Conservation (phyloP, 2,888 invertebrate species). For the Nemapogon koenigi region DNA sequence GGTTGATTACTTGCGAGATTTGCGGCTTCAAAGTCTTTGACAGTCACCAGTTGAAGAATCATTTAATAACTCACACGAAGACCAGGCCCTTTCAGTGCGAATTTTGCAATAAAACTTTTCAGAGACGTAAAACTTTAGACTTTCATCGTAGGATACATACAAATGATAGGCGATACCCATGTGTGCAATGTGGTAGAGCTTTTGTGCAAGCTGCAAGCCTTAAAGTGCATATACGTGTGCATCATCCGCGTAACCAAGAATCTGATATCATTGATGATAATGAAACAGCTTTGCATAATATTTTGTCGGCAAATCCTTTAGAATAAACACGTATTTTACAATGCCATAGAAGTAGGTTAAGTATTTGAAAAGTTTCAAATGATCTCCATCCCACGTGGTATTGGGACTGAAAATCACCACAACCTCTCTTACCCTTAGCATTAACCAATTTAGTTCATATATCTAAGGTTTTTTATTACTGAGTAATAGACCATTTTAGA, state of each 20-base stretch:
- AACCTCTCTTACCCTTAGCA: too few relatives aligned
- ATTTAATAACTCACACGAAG: conserved; percentile 62
- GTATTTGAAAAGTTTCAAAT: too few relatives aligned
- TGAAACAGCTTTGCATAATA: too few relatives aligned
- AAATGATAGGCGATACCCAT: conserved; percentile 57
- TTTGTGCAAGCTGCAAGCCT: conserved; percentile 65
- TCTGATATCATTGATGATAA: too few relatives aligned
- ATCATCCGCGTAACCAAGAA: conserved; percentile 49
- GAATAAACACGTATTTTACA: too few relatives aligned
- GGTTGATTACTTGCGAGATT: conserved; percentile 33
- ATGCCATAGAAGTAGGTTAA: too few relatives aligned
- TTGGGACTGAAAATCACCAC: too few relatives aligned
- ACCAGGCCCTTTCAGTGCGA: conserved; percentile 62
- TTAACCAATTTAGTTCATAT: too few relatives aligned
- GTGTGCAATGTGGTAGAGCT: conserved; percentile 58
- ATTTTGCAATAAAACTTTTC: conserved; percentile 63
- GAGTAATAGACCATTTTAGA: too few relatives aligned
- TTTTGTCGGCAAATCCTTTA: too few relatives aligned
- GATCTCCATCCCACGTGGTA: too few relatives aligned
- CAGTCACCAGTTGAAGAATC: conserved; percentile 51
- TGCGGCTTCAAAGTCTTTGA: conserved; percentile 44
- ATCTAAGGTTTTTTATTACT: too few relatives aligned
- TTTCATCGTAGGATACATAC: conserved; percentile 62
- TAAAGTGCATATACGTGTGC: conserved; percentile 60
- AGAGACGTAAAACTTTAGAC: conserved; percentile 60